Evolutionary conservation across 2,797 vertebrate species (phyloP).

Genomic region (Alfaro cultratus): DNA sequence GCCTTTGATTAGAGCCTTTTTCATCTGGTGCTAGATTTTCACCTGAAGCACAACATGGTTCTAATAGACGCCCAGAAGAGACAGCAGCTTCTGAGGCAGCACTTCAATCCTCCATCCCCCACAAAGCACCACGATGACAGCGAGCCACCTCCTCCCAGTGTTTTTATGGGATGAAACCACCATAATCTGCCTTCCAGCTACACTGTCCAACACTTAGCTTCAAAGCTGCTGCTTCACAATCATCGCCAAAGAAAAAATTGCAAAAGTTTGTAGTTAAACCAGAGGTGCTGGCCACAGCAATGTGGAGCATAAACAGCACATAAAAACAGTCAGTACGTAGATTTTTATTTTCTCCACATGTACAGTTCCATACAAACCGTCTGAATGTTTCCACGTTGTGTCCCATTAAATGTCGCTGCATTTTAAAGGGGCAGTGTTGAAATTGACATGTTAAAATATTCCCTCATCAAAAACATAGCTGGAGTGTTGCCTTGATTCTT

Average conservation of each 20-base stretch:
- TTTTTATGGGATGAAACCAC: constrained; percentile 56
- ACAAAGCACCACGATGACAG: constrained; percentile 61
- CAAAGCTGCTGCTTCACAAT: constrained; percentile 56
- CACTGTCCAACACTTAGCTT: constrained; percentile 60
- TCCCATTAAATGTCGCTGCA: too few relatives aligned
- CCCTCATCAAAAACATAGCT: too few relatives aligned
- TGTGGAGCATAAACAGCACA: constrained; percentile 14
- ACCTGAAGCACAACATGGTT: constrained; percentile 67
- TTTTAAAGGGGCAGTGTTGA: background rate
- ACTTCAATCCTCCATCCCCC: constrained; percentile 55
- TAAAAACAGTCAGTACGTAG: constrained; percentile 9
- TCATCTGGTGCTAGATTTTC: constrained; percentile 63
- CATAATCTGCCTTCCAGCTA: constrained; percentile 64
- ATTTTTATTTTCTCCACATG: background rate
- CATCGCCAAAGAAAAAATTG: constrained; percentile 25
- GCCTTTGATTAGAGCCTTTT: constrained; percentile 76
- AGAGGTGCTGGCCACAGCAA: constrained; percentile 42
- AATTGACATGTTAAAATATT: too few relatives aligned
- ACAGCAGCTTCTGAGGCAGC: constrained; percentile 78
- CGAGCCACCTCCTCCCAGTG: constrained; percentile 47
- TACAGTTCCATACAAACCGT: background rate
- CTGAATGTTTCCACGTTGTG: background rate
- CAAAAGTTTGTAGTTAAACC: constrained; percentile 39
- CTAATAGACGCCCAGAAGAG: constrained; percentile 67
- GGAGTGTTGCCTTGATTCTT: too few relatives aligned